Evolutionary conservation across 2,888 invertebrate genomes (phyloP).

Genomic region (Agrilus biguttatus): DNA sequence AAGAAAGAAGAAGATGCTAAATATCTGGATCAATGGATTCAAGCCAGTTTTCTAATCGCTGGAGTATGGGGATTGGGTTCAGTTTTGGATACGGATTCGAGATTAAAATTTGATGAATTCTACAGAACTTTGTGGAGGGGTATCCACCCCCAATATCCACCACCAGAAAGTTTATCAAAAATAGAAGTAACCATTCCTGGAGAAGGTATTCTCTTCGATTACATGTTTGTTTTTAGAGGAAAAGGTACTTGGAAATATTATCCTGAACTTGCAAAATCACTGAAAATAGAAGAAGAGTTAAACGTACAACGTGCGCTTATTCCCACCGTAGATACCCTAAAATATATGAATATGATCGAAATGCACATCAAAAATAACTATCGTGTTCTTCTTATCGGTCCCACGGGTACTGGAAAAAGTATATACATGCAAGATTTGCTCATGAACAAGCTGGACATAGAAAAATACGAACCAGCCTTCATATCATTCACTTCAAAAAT

Average conservation of each 20-base stretch:
- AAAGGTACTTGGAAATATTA: constrained; percentile 82
- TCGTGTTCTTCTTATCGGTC: constrained; percentile 62
- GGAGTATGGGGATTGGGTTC: constrained; percentile 79
- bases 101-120: constrained; percentile 50
- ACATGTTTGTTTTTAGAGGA: constrained; percentile 58
- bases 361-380: constrained; percentile 56
- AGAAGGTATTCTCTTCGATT: constrained; percentile 70
- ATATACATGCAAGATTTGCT: constrained; percentile 61
- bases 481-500: constrained; percentile 76
- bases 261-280: constrained; percentile 55
- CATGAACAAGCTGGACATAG: constrained; percentile 52
- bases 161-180: constrained; percentile 48
- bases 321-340: constrained; percentile 75
- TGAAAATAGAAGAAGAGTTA: constrained; percentile 48
- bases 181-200: constrained; percentile 60
- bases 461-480: constrained; percentile 59
- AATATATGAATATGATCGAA: constrained; percentile 60
- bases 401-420: constrained; percentile 79
- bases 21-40: constrained; percentile 55
- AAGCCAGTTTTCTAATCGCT: constrained; percentile 61
- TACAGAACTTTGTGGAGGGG: constrained; percentile 40
- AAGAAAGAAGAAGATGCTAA: constrained; percentile 47
- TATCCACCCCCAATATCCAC: constrained; percentile 31
- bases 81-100: constrained; percentile 56
- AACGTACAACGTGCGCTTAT: constrained; percentile 61